phyloP scores from a whole-genome alignment of 1,140 invertebrate genomes.

The Bombus consobrinus region DNA sequence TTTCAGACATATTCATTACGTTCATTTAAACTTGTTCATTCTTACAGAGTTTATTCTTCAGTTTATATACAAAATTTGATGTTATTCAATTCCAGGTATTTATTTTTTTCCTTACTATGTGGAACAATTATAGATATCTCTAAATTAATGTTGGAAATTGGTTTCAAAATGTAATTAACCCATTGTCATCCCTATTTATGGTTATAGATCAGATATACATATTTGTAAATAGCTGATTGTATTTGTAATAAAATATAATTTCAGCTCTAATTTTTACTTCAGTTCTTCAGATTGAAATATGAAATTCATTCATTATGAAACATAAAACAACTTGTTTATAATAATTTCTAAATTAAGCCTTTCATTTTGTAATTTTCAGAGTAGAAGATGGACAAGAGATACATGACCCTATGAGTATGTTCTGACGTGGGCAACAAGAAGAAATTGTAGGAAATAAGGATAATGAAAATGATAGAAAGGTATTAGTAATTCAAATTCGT shows the following conservation, averaged over 20 bases:
- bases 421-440: too few relatives aligned
- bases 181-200: neutral
- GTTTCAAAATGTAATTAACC: neutral
- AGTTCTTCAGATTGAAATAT: neutral
- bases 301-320: neutral
- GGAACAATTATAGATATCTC: neutral
- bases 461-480: neutral
- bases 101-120: neutral
- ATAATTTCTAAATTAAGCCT: neutral
- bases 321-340: neutral
- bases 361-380: neutral
- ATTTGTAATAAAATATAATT: neutral
- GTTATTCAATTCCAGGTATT: neutral
- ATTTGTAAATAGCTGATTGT: neutral
- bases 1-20: neutral
- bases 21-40: constrained; percentile 7
- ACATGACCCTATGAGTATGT: neutral
- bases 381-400: neutral
- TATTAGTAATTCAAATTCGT: constrained; percentile 37
- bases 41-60: too few relatives aligned
- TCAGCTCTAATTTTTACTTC: neutral
- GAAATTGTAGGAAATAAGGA: too few relatives aligned
- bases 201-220: too few relatives aligned
- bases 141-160: neutral
- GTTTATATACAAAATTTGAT: neutral